Base-by-base conservation (phyloP, 2,797 vertebrate species). In the Gouania willdenowi region DNA sequence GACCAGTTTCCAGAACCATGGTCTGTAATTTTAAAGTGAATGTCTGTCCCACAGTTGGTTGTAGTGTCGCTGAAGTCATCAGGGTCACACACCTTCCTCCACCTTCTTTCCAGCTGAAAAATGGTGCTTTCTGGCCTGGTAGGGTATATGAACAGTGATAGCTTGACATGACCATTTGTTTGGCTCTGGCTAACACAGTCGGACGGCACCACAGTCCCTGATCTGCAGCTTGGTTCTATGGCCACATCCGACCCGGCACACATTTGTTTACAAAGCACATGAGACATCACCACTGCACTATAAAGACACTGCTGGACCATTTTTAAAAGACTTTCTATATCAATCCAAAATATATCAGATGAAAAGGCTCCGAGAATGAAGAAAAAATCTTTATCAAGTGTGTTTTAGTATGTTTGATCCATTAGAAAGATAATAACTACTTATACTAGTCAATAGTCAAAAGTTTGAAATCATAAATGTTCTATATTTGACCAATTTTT, bases 131-230 rank as follows among this genome's bases (percentile, higher is more conserved):
- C 81, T 63, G 61, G 50, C 65, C 61, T 42, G 44, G 72, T 83
- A 71, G 70, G 75, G 72, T 85, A 62, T 71, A 81, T 83, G 77
- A 83, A 60, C 77, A 67, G 73, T 81, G 81, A 83, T 86, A 83
- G 64, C 63, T 77, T 83, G 83, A 88, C 84, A 85, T 74, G 17
- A 36, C 75, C 84, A 88, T 87, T 83, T 79, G 78, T 87, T 87
- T 80, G 71, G 77, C 75, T 84, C 83, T 85, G 80, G 82, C 88
- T 80, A 81, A 82, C 60, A 57, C 73, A 74, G 77, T 45, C 69
- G 66, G 81, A 84, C 86, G 82, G 79, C 53, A 61, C 51, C 75
- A 75, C 51, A 59, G 75, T 42, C 64, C 46, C 63, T n/a, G 50
- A 67, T 79, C 68, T 52, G 63, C 68, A 59, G 53, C 60, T 6